Conservation (phyloP, 2,797 vertebrate genomes). For the Chelonia mydas region DNA sequence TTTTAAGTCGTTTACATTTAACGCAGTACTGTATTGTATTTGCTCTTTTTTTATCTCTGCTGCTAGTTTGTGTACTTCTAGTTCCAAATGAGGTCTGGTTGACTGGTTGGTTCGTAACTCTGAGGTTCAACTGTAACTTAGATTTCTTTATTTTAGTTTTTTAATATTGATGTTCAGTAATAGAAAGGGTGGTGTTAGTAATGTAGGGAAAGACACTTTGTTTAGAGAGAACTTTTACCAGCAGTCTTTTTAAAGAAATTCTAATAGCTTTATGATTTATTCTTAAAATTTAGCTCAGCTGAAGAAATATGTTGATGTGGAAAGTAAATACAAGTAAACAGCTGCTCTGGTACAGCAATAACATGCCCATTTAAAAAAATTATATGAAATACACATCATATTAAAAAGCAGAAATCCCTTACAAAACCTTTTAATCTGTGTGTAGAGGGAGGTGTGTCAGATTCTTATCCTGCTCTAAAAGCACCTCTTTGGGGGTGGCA, state of each 20-base stretch:
- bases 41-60: too few relatives aligned
- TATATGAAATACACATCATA: neutral
- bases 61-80: too few relatives aligned
- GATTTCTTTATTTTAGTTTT: neutral
- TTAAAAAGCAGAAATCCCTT: neutral
- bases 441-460: neutral
- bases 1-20: too few relatives aligned
- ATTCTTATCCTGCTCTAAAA: neutral
- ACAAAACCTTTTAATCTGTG: neutral
- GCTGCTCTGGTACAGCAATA: neutral
- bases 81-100: too few relatives aligned
- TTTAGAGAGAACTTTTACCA: neutral
- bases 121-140: neutral
- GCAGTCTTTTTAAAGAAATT: neutral
- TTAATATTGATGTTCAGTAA: neutral
- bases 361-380: neutral
- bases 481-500: fast-evolving
- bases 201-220: neutral
- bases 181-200: neutral
- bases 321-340: neutral
- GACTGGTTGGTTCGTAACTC: too few relatives aligned
- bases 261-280: neutral
- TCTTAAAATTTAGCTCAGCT: neutral
- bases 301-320: neutral
- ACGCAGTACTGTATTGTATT: too few relatives aligned